Evolutionary conservation across 2,888 invertebrate species (phyloP).

Genomic region (Epicampocera succincta): DNA sequence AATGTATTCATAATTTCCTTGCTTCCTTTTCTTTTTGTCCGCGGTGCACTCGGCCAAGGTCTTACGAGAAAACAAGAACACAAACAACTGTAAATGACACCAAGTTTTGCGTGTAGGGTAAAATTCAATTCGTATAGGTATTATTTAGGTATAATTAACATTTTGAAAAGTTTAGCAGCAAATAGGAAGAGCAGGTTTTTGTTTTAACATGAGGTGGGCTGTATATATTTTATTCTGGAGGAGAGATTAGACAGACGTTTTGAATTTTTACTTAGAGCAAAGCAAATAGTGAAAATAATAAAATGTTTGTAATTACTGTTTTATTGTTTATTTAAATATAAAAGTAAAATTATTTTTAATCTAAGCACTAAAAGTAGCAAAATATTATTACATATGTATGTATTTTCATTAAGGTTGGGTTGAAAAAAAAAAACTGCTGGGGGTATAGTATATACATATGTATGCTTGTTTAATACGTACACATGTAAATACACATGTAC

Average conservation of each 20-base stretch:
- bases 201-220: slow-evolving; percentile 42
- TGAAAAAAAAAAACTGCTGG: slow-evolving; percentile 50
- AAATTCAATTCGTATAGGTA: not conserved
- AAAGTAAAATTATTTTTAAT: slow-evolving; percentile 64
- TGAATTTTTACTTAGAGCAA: not conserved
- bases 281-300: slow-evolving; percentile 49
- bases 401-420: slow-evolving; percentile 25
- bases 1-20: too few relatives aligned
- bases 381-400: slow-evolving; percentile 68
- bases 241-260: not conserved
- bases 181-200: slow-evolving; percentile 47
- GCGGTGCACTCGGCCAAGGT: too few relatives aligned
- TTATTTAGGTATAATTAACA: not conserved
- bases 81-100: not conserved
- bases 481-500: too few relatives aligned
- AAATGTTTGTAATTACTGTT: slow-evolving; percentile 55
- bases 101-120: not conserved
- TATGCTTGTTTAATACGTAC: too few relatives aligned
- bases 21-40: too few relatives aligned
- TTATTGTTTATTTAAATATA: slow-evolving; percentile 63
- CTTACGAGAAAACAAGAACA: not conserved
- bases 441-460: too few relatives aligned
- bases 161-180: slow-evolving; percentile 40
- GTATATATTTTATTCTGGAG: slow-evolving; percentile 19
- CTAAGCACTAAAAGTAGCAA: slow-evolving; percentile 66